Conservation (phyloP, 2,797 vertebrate genomes). For the Malacoctenus gilli region DNA sequence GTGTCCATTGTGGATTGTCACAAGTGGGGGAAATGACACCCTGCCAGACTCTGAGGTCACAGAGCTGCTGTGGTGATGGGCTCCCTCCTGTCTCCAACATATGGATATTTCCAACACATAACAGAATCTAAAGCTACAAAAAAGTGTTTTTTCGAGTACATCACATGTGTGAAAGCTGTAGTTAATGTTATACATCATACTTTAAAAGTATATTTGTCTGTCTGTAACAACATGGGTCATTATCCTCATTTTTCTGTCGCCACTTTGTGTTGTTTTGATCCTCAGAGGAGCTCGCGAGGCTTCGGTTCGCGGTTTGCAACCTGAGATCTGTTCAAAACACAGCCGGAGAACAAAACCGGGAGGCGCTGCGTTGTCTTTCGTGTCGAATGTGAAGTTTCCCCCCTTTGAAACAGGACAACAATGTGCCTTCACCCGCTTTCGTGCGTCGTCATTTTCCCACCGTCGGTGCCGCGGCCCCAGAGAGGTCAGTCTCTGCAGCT, state of each 20-base stretch:
- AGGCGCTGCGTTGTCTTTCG: conserved; percentile 43
- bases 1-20: too few species aligned
- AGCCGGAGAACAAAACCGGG: conserved; percentile 19
- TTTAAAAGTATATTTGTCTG: too few species aligned
- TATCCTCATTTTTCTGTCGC: background rate
- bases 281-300: conserved; percentile 16
- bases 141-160: background rate
- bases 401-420: conserved; percentile 36
- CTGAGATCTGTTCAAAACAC: conserved; percentile 51
- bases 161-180: background rate
- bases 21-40: too few species aligned
- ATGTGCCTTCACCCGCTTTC: conserved; percentile 37
- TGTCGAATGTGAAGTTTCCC: conserved; percentile 30
- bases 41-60: too few species aligned
- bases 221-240: too few species aligned
- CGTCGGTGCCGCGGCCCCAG: too few species aligned
- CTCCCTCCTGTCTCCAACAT: conserved; percentile 8
- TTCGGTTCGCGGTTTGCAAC: conserved; percentile 48
- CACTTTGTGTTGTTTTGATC: conserved; percentile 30
- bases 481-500: too few species aligned
- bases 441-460: conserved; percentile 37
- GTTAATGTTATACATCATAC: too few species aligned
- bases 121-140: conserved; percentile 3
- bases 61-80: conserved; percentile 2
- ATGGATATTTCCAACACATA: conserved; percentile 29